Percentiles rank a stretch among this genome's conserved stretches.
phyloP scores from a whole-genome alignment of 2,888 invertebrate species.

The Zonitis immaculata region DNA sequence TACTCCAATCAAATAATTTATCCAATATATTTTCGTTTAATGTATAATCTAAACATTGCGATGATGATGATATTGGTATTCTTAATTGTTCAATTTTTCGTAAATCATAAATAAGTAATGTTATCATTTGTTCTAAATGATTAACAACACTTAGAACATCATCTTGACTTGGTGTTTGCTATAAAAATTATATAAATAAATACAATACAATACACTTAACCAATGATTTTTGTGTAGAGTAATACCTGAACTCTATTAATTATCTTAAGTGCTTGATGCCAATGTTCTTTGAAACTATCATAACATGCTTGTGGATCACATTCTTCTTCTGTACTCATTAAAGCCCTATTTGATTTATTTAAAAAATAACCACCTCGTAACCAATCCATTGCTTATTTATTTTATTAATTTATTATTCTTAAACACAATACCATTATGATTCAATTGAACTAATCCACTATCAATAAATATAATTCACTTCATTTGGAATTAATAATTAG shows the following conservation, averaged over 20 bases:
- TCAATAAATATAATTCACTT: not conserved
- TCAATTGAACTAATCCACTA: not conserved
- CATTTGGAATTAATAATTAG: not conserved
- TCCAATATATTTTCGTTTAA: constrained; percentile 82
- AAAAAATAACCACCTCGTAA: constrained; percentile 40
- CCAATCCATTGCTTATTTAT: constrained; percentile 42
- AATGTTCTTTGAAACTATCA: constrained; percentile 89
- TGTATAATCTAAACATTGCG: constrained; percentile 68
- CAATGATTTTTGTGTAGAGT: constrained; percentile 1
- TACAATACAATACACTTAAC: constrained; percentile 2
- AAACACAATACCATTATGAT: not conserved
- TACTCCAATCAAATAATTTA: constrained; percentile 82
- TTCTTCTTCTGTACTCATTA: constrained; percentile 36
- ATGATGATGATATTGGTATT: constrained; percentile 50
- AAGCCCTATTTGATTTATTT: constrained; percentile 36
- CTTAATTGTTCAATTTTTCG: constrained; percentile 54
- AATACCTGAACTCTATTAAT: constrained; percentile 65
- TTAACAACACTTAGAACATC: constrained; percentile 88
- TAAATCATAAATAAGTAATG: constrained; percentile 77
- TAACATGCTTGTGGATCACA: constrained; percentile 83
- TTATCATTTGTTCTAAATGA: constrained; percentile 87
- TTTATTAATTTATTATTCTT: not conserved
- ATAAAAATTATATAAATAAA: constrained; percentile 16
- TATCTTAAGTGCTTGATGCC: constrained; percentile 87
- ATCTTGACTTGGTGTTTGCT: constrained; percentile 66